Evolutionary conservation across 1,140 invertebrate genomes (phyloP).

Genomic region (Neotoxoptera formosana): DNA sequence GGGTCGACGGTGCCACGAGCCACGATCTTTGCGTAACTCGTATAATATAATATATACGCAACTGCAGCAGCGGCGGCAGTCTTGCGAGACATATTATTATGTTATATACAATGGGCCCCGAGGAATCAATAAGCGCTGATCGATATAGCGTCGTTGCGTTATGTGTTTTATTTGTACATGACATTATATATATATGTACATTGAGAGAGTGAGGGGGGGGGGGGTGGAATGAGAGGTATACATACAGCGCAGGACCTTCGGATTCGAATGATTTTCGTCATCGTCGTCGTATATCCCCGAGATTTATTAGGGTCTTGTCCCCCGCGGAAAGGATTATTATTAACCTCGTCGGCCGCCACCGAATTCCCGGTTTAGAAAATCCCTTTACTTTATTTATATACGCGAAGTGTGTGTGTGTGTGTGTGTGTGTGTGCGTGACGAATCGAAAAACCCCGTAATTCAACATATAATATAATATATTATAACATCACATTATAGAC

Average conservation of each 20-base stretch:
- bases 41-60: neutral
- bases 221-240: neutral
- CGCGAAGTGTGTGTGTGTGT: too few species aligned
- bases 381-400: neutral
- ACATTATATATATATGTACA: too few species aligned
- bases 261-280: neutral
- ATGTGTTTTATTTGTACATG: neutral
- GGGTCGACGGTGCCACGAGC: constrained; percentile 12
- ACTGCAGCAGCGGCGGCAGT: neutral
- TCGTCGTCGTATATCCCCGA: too few species aligned
- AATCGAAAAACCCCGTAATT: constrained; percentile 6
- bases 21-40: constrained; percentile 11
- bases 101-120: neutral
- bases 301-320: neutral
- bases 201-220: too few species aligned
- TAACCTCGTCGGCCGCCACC: too few species aligned
- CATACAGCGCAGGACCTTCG: neutral
- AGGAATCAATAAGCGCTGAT: neutral
- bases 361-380: neutral
- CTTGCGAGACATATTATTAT: constrained; percentile 8
- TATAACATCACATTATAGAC: neutral
- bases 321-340: constrained; percentile 8
- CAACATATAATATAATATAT: neutral
- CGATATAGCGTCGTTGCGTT: neutral
- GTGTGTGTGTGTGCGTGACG: neutral